These are phyloP conservation scores for Plecotus auritus DNA, from an alignment of 2,113 vertebrate species.

Conservation along the genomic window DNA sequence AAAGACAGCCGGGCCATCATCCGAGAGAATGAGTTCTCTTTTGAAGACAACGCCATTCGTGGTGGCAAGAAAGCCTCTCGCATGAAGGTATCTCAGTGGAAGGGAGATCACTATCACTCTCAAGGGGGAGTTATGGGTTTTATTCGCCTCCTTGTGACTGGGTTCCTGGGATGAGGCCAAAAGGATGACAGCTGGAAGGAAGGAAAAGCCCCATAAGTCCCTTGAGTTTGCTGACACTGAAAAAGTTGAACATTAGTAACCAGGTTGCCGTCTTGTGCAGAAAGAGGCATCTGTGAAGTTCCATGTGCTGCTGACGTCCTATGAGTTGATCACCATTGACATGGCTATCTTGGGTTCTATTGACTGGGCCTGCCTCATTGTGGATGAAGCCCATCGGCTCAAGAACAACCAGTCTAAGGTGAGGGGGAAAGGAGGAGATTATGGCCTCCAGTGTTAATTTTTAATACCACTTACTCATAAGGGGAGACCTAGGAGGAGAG, in stretches of 20 bases:
- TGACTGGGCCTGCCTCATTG: constrained; percentile 97
- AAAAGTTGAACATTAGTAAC: neutral
- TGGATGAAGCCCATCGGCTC: constrained; percentile 96
- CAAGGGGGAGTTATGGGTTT: neutral
- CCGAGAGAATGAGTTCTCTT: constrained; percentile 97
- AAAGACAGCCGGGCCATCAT: constrained; percentile 98
- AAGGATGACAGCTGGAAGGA: neutral
- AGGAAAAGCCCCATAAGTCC: neutral
- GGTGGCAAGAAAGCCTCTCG: constrained; percentile 96
- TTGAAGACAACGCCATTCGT: constrained; percentile 95
- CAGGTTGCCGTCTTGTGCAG: constrained; percentile 73
- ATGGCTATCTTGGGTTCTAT: constrained; percentile 97
- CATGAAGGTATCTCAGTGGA: constrained; percentile 89
- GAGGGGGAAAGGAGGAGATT: neutral
- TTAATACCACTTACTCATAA: neutral
- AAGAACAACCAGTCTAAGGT: constrained; percentile 99
- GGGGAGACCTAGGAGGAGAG: neutral
- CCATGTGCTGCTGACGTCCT: constrained; percentile 94
- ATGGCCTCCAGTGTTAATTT: neutral
- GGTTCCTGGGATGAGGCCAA: neutral
- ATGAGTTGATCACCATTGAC: constrained; percentile 96
- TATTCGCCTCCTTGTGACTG: neutral
- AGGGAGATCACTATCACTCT: neutral
- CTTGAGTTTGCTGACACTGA: neutral
- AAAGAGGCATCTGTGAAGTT: constrained; percentile 98